Percentiles rank a stretch among this genome's conserved stretches.
Evolutionary conservation across 2,113 vertebrate genomes (phyloP).

Genomic region (Helogale parvula): DNA sequence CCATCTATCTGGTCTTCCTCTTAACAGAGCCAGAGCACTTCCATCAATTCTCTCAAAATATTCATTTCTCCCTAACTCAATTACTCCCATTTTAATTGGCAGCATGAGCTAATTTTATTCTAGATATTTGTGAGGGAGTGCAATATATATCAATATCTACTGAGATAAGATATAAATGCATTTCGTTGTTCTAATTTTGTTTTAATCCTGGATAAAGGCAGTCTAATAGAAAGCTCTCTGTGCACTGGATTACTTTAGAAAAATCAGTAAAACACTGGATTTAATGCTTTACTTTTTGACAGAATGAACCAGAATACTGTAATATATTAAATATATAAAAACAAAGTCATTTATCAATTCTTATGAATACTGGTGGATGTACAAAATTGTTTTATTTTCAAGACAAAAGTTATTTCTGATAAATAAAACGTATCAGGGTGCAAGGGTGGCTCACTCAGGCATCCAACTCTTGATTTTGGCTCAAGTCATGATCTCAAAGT

Average conservation of each 20-base stretch:
- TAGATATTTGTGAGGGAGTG: background rate
- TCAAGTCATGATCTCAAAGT: too few relatives aligned
- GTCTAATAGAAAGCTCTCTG: background rate
- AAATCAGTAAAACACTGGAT: background rate
- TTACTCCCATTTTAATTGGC: background rate
- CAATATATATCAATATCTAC: background rate
- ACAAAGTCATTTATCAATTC: background rate
- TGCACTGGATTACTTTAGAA: background rate
- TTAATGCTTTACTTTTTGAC: background rate
- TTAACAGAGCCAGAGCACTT: background rate
- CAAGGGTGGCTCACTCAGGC: too few relatives aligned
- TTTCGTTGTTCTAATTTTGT: background rate
- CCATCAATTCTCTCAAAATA: background rate
- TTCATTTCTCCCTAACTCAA: background rate
- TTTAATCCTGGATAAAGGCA: background rate
- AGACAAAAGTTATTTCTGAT: background rate
- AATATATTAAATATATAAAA: background rate
- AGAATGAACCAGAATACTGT: background rate
- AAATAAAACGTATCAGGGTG: background rate
- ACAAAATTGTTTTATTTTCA: background rate
- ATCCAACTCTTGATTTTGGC: too few relatives aligned
- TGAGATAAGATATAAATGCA: background rate
- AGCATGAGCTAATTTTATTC: background rate
- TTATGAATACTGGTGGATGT: background rate
- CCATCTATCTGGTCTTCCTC: background rate